phyloP scores from a whole-genome alignment of 2,797 vertebrate species.

The Hippocampus kuda region DNA sequence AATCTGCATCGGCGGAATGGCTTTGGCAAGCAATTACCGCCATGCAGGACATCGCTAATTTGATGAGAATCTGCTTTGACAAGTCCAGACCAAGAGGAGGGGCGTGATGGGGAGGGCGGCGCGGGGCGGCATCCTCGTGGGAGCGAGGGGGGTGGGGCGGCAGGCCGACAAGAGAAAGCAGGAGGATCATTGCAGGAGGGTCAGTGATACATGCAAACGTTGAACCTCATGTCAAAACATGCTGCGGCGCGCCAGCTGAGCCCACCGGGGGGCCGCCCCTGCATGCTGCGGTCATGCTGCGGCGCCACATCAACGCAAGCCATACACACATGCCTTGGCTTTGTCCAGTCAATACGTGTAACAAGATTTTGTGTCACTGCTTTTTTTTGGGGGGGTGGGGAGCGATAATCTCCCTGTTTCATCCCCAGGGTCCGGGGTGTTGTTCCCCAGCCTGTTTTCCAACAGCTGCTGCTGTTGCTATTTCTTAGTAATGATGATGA shows the following conservation, averaged over 20 bases:
- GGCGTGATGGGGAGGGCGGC: slow-evolving; percentile 7
- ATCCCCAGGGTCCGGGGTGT: neutral
- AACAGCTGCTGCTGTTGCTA: no score
- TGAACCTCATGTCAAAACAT: slow-evolving; percentile 35
- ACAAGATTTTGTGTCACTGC: neutral
- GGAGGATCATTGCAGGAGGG: slow-evolving; percentile 1
- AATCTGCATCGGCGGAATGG: slow-evolving; percentile 62
- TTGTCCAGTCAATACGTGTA: neutral
- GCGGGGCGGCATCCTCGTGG: slow-evolving; percentile 10
- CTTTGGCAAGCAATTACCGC: slow-evolving; percentile 69
- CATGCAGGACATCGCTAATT: slow-evolving; percentile 60
- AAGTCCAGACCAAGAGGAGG: slow-evolving; percentile 51
- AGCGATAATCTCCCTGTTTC: neutral
- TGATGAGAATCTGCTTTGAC: slow-evolving; percentile 61
- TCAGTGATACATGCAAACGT: slow-evolving; percentile 44
- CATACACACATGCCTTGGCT: neutral
- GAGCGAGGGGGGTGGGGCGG: neutral
- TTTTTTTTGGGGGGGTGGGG: neutral
- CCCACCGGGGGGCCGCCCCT: neutral
- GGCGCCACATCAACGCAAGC: neutral
- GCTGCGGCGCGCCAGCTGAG: slow-evolving; percentile 10
- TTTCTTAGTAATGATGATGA: no score
- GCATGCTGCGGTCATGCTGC: neutral
- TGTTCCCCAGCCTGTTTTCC: neutral
- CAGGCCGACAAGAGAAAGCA: slow-evolving; percentile 13